A percentile compares a stretch with the other conserved stretches of the same genome.
phyloP scores from a whole-genome alignment of 2,797 vertebrate species.

The Aplochiton taeniatus region DNA sequence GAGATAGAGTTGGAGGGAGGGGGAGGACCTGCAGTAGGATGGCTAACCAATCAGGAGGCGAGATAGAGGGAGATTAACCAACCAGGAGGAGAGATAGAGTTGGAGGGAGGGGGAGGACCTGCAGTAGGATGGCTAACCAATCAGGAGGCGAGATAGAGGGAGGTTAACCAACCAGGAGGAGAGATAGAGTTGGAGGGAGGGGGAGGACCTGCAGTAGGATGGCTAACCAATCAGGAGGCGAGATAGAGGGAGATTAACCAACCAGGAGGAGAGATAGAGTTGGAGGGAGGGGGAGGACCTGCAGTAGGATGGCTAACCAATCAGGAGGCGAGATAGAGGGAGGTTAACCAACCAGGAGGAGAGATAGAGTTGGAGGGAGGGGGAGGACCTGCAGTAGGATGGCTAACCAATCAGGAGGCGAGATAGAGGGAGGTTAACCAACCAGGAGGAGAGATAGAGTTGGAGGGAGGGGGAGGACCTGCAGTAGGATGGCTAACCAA shows the following conservation, averaged over 20 bases:
- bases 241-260: slow-evolving; percentile 2
- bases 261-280: neutral
- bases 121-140: neutral
- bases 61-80: too few relatives aligned
- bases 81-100: neutral
- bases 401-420: neutral
- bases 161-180: neutral
- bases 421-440: neutral
- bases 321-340: slow-evolving; percentile 2
- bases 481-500: slow-evolving; percentile 63
- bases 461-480: neutral
- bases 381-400: neutral
- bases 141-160: too few relatives aligned
- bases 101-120: neutral
- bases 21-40: neutral
- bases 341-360: neutral
- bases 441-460: neutral
- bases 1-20: too few relatives aligned
- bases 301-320: neutral
- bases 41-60: too few relatives aligned
- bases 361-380: neutral
- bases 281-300: neutral
- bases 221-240: neutral
- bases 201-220: neutral
- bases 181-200: too few relatives aligned